Conservation (phyloP, 35 echinoderm and acorn worm species). For the Lytechinus pictus region DNA sequence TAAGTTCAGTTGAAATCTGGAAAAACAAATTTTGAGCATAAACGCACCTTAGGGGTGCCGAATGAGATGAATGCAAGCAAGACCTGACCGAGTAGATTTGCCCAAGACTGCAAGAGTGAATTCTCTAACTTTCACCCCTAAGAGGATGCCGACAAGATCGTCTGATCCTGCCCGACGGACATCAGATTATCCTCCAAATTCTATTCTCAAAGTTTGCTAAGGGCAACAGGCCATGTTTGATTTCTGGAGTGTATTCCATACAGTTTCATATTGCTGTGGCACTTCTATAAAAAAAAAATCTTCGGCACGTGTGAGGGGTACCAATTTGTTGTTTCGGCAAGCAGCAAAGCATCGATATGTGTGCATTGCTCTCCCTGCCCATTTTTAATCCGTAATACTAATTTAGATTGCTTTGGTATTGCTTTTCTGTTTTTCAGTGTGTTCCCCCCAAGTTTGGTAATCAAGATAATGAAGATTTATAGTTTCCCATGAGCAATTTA, state of each 20-base stretch:
- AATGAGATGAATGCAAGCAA: background rate
- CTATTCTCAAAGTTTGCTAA: constrained; percentile 20
- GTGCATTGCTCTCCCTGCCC: background rate
- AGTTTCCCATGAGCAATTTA: background rate
- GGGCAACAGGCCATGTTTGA: constrained; percentile 33
- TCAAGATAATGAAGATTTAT: background rate
- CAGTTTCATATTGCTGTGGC: background rate
- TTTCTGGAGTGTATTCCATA: background rate
- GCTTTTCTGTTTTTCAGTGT: background rate
- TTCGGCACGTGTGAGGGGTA: background rate
- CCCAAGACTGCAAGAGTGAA: background rate
- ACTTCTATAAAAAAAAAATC: background rate
- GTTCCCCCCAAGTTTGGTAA: background rate
- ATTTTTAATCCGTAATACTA: background rate
- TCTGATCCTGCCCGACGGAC: constrained; percentile 19
- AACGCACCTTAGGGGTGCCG: background rate
- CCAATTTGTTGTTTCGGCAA: background rate
- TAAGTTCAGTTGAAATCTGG: too few relatives aligned
- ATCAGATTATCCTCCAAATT: constrained; percentile 29
- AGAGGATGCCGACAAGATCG: constrained; percentile 15
- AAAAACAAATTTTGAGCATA: too few relatives aligned
- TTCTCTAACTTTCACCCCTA: background rate
- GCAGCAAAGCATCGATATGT: background rate
- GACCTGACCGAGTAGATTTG: background rate
- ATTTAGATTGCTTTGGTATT: background rate